Percentiles rank a stretch among this genome's conserved stretches.
These are phyloP conservation scores for Halocynthia roretzi DNA, from an alignment of 23 tunicate species.

Conservation along the genomic window DNA sequence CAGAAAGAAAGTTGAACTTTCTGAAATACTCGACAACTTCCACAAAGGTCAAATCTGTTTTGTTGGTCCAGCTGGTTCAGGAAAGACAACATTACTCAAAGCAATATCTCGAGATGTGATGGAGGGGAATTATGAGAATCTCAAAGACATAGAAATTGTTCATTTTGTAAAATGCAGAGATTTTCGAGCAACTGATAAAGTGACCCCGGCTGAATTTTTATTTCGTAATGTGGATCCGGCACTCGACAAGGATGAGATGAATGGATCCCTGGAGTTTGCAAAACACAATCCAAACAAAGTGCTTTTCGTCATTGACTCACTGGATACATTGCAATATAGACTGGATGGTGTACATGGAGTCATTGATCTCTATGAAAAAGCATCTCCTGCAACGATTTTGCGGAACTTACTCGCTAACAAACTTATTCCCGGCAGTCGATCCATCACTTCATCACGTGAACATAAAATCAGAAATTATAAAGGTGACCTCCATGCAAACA, in stretches of 20 bases:
- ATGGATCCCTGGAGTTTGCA: background rate
- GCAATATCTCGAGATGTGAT: background rate
- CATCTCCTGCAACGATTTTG: background rate
- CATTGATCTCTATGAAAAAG: background rate
- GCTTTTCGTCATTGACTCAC: conserved; percentile 1
- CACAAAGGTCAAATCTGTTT: conserved; percentile 3
- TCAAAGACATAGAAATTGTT: background rate
- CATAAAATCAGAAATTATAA: conserved; percentile 4
- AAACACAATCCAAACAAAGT: background rate
- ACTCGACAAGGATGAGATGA: background rate
- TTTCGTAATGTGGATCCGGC: background rate
- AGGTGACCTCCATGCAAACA: background rate
- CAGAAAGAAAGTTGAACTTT: background rate
- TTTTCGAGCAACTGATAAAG: background rate
- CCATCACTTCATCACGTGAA: conserved; percentile 1
- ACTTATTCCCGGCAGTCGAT: background rate
- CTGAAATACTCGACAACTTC: background rate
- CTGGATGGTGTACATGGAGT: background rate
- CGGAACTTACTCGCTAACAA: conserved; percentile 6
- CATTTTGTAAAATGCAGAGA: background rate
- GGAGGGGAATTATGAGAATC: background rate
- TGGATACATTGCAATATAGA: conserved; percentile 4
- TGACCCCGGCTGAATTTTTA: background rate
- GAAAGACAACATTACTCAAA: conserved; percentile 11
- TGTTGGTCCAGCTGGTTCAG: conserved; percentile 1